Evolutionary conservation across 2,113 vertebrate species (phyloP), one percentile per base, ranked within the genome.

Genomic region (Etia nguti): DNA sequence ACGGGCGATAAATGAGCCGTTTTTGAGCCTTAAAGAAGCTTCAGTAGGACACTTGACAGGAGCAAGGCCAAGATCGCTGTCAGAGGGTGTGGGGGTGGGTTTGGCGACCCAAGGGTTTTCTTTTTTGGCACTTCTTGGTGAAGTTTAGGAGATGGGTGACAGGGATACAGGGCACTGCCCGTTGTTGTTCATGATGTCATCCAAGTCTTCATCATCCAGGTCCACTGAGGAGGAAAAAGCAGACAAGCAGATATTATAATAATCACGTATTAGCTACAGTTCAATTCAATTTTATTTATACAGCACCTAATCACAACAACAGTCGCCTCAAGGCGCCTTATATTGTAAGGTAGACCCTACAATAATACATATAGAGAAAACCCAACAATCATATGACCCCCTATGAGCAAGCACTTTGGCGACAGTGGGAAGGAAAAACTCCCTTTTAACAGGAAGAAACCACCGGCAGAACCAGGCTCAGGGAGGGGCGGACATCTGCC

Each of bases 151-250:
- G 86, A 96, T 91, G 18, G 96, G 95, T 34, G 95, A 96, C 79
- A 96, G 87, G 70, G 95, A 93, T 2, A 95, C 92, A 3, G 96
- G 95, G 90, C 96, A 96, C 88, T 94, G 95, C 34, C 96, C 90
- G 16, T 96, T 96, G 92, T 96, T 97, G 94, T 97, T 97, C 95
- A 96, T 96, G 87, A 97, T 94, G 89, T 97, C 96, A 26, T 97
- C 96, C 92, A 97, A 59, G 75, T 96, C 96, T 91, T 96, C 96
- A 8, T 97, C 96, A 1, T 96, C 96, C 84, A 97, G 84, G 59
- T 96, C 96, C 92, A 97, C 96, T 97, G 90, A 16, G 79, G 80
- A 77, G 81, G 56, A 59, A 56, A 65, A 12, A 82, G 13, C 10
- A 87, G 48, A 87, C 43, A 77, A n/a, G 1, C 0, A 52, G 10